Percentiles rank a stretch among this genome's conserved stretches.
phyloP scores from a whole-genome alignment of 2,113 vertebrate genomes.

The Hippoglossus stenolepis region DNA sequence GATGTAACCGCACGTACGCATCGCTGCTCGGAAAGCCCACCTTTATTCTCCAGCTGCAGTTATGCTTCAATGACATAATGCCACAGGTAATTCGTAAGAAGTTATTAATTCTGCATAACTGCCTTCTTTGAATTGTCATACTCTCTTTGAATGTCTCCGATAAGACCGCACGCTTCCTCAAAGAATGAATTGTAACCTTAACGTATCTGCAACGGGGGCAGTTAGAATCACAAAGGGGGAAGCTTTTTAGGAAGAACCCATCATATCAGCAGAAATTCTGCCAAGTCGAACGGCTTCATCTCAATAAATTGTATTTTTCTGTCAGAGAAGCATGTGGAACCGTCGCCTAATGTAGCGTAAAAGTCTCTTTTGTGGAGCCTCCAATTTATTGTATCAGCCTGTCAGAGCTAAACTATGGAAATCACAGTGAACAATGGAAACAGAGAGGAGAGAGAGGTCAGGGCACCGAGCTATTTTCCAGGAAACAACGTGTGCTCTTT shows the following conservation, averaged over 20 bases:
- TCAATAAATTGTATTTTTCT: conserved; percentile 79
- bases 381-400: conserved; percentile 77
- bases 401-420: conserved; percentile 76
- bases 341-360: conserved; percentile 79
- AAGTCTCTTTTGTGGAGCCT: conserved; percentile 79
- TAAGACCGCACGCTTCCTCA: conserved; percentile 45
- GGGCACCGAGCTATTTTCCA: conserved; percentile 56
- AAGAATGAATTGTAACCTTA: conserved; percentile 61
- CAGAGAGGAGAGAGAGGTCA: conserved; percentile 65
- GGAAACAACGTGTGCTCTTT: conserved; percentile 62
- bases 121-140: conserved; percentile 45
- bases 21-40: conserved; percentile 12
- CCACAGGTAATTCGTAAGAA: conserved; percentile 35
- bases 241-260: conserved; percentile 44
- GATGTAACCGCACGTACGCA: not conserved
- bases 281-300: conserved; percentile 60
- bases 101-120: conserved; percentile 46
- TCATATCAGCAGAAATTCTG: conserved; percentile 66
- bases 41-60: conserved; percentile 14
- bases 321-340: conserved; percentile 72
- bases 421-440: conserved; percentile 71
- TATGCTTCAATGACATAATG: conserved; percentile 10
- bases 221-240: conserved; percentile 19
- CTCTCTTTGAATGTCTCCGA: conserved; percentile 40
- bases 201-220: conserved; percentile 49